Conservation (phyloP, 92 coral and sea anemone genomes). For the Umimayanthus kanabou region DNA sequence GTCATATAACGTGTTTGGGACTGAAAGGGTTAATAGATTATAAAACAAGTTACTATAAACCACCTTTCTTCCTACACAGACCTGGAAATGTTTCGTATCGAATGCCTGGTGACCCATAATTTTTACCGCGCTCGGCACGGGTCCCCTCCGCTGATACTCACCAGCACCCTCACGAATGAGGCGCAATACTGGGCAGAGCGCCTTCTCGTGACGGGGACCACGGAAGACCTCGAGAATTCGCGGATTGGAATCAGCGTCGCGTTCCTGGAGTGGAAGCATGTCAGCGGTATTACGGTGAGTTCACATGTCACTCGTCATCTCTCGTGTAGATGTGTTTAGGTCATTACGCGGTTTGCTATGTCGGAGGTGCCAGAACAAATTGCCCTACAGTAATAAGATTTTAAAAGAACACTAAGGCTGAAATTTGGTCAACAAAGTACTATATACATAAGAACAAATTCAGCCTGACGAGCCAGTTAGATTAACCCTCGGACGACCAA, state of each 20-base stretch:
- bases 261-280: constrained; percentile 57
- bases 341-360: background rate
- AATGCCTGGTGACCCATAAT: constrained; percentile 88
- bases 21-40: no score
- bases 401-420: no score
- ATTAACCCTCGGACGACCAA: no score
- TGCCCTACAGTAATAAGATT: no score
- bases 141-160: constrained; percentile 79
- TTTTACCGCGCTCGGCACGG: constrained; percentile 95
- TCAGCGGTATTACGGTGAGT: constrained; percentile 84
- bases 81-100: constrained; percentile 90
- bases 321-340: no score
- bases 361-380: background rate
- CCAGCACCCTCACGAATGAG: constrained; percentile 80
- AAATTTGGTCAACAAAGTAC: no score
- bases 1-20: no score
- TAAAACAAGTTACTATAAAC: background rate
- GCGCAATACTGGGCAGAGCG: constrained; percentile 99
- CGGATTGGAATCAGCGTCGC: constrained; percentile 85
- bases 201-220: constrained; percentile 84
- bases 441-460: no score
- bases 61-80: constrained; percentile 47
- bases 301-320: background rate
- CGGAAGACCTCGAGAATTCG: constrained; percentile 80
- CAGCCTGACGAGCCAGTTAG: no score